Evolutionary conservation across 2,797 vertebrate genomes (phyloP).

Genomic region (Sus cebifrons): DNA sequence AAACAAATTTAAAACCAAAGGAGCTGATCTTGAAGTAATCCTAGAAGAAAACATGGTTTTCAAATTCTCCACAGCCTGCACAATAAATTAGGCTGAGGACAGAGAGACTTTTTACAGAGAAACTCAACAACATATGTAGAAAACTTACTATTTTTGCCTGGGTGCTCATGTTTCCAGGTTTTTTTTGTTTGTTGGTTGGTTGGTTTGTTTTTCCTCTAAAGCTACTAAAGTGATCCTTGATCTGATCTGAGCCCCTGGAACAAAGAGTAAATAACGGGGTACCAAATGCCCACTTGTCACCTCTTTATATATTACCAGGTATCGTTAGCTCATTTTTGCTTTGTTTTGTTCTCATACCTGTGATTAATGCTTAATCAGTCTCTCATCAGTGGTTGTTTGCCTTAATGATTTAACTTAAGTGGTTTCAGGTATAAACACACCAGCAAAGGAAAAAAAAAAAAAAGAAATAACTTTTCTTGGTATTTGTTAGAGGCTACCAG

Average conservation of each 20-base stretch:
- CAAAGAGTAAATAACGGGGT: background rate
- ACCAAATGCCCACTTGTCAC: background rate
- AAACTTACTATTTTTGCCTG: constrained; percentile 64
- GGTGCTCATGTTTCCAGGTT: constrained; percentile 74
- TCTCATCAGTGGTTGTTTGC: background rate
- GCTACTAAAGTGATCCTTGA: constrained; percentile 47
- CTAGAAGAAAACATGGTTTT: constrained; percentile 85
- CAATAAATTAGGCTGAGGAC: constrained; percentile 83
- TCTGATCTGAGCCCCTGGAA: constrained; percentile 51
- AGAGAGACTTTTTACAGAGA: constrained; percentile 77
- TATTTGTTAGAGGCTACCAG: constrained; percentile 34
- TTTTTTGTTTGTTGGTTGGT: no score
- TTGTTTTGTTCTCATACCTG: background rate
- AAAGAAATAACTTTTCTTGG: constrained; percentile 20
- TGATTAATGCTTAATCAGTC: constrained; percentile 47
- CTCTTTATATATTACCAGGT: background rate
- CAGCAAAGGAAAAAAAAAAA: background rate
- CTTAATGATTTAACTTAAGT: constrained; percentile 41
- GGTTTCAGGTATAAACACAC: constrained; percentile 66
- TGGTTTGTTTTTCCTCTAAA: constrained; percentile 51
- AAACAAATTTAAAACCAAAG: constrained; percentile 87
- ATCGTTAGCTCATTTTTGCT: background rate
- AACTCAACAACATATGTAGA: constrained; percentile 74
- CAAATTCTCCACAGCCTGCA: constrained; percentile 87
- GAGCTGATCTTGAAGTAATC: constrained; percentile 82